Evolutionary conservation across 2,113 vertebrate genomes (phyloP).

Genomic region (Serinus canaria): DNA sequence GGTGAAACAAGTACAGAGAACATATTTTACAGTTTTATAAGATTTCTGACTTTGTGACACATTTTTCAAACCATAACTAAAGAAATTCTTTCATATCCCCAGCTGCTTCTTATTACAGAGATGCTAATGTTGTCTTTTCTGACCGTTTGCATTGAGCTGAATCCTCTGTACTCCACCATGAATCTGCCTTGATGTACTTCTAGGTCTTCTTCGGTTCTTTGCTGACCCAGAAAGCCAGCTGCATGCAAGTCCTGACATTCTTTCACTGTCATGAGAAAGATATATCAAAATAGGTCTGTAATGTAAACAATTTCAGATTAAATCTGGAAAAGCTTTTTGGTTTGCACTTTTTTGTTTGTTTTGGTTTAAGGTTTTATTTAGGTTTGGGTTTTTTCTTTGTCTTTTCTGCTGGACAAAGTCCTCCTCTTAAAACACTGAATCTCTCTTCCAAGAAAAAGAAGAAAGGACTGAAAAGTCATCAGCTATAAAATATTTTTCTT

Average conservation of each 20-base stretch:
- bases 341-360: not conserved
- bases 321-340: not conserved
- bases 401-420: not conserved
- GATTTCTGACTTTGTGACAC: not conserved
- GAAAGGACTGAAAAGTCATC: not conserved
- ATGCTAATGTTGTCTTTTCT: not conserved
- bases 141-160: not conserved
- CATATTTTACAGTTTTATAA: not conserved
- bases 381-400: not conserved
- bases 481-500: not conserved
- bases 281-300: not conserved
- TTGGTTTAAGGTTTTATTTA: not conserved
- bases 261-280: not conserved
- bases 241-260: not conserved
- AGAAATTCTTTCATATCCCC: not conserved
- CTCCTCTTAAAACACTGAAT: not conserved
- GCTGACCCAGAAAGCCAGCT: not conserved
- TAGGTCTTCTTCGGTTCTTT: not conserved
- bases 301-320: not conserved
- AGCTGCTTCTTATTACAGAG: not conserved
- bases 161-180: not conserved
- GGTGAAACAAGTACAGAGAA: not conserved
- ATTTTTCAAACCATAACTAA: not conserved
- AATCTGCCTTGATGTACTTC: slow-evolving; percentile 13
- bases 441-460: not conserved